Percentiles rank a stretch among this genome's conserved stretches.
Evolutionary conservation across 2,797 vertebrate genomes (phyloP).

Genomic region (Aulostomus chinensis): DNA sequence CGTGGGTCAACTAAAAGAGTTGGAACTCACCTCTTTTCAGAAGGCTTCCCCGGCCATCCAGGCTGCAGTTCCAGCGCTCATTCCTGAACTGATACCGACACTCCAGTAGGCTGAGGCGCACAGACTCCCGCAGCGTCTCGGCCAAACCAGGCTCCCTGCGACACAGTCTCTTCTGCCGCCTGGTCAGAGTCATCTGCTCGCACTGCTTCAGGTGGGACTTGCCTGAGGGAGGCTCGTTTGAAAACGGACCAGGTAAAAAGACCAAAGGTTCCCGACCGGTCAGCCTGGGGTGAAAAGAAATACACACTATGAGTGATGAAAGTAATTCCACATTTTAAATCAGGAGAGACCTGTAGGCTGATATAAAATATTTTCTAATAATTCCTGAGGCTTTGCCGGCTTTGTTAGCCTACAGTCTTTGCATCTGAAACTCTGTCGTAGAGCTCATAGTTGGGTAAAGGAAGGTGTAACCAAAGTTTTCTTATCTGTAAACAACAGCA

Average conservation of each 20-base stretch:
- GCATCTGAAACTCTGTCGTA: too few species aligned
- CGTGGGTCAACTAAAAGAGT: too few species aligned
- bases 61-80: constrained; percentile 98
- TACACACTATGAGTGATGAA: too few species aligned
- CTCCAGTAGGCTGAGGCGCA: constrained; percentile 90
- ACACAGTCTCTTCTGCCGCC: constrained; percentile 91
- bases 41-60: constrained; percentile 92
- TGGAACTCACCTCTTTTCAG: constrained; percentile 94
- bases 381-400: too few species aligned
- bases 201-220: constrained; percentile 94
- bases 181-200: constrained; percentile 90
- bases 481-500: background rate
- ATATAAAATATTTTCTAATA: too few species aligned
- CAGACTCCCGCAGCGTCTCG: constrained; percentile 91
- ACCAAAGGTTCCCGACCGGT: constrained; percentile 90
- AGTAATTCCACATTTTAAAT: too few species aligned
- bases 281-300: too few species aligned
- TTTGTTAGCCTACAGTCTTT: too few species aligned
- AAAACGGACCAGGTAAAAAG: constrained; percentile 84
- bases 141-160: constrained; percentile 93
- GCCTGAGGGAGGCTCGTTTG: constrained; percentile 71
- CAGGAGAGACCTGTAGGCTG: too few species aligned
- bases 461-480: too few species aligned
- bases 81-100: constrained; percentile 94
- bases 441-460: too few species aligned